These are phyloP conservation scores for Ceratitis capitata DNA, from an alignment of 1,140 invertebrate species.

Conservation along the genomic window DNA sequence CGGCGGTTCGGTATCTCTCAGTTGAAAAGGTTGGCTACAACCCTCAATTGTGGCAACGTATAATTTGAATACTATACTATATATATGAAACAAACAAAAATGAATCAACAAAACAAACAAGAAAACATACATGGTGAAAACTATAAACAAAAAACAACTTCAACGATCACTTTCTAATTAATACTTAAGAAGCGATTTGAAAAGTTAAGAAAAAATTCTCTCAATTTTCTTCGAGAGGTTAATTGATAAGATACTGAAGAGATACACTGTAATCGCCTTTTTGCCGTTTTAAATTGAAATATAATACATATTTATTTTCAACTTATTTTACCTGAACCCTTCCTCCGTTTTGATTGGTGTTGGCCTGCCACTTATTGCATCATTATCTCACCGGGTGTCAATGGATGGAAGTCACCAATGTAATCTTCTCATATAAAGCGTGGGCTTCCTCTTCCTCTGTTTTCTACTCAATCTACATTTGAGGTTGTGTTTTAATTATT, in stretches of 20 bases:
- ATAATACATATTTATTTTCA: too few relatives aligned
- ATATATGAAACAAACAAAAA: not conserved
- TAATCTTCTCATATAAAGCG: too few relatives aligned
- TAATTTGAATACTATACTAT: not conserved
- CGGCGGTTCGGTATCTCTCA: constrained; percentile 10
- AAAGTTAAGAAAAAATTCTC: constrained; percentile 29
- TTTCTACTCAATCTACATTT: too few relatives aligned
- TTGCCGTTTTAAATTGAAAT: not conserved
- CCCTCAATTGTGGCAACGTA: not conserved
- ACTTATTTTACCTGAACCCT: too few relatives aligned
- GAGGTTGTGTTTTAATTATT: too few relatives aligned
- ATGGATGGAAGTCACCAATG: too few relatives aligned
- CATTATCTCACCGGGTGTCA: too few relatives aligned
- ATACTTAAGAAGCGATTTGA: not conserved
- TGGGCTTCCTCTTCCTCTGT: too few relatives aligned
- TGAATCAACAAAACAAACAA: not conserved
- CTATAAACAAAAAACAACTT: not conserved
- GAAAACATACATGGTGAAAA: not conserved
- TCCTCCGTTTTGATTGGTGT: too few relatives aligned
- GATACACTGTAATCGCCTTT: not conserved
- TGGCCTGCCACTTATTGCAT: too few relatives aligned
- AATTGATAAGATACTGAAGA: constrained; percentile 15
- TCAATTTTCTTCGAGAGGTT: constrained; percentile 15
- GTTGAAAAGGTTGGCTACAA: constrained; percentile 29
- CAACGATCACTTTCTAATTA: not conserved